Evolutionary conservation across 2,888 invertebrate species (phyloP), one percentile per base, ranked within the genome.

Genomic region (Himalopsyche tibetana): DNA sequence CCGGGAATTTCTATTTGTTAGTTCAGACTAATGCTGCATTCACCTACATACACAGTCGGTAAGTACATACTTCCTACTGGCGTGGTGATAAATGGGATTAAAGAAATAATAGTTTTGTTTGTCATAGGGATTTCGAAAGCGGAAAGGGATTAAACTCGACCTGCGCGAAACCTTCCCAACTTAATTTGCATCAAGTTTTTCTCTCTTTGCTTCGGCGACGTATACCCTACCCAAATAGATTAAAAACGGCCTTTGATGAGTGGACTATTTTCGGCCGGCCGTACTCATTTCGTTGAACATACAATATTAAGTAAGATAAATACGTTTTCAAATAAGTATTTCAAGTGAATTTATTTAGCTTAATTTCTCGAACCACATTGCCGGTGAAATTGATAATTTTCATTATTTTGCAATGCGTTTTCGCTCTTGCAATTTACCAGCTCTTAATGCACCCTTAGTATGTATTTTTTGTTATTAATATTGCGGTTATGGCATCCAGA

Each of bases 101-200:
- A 82, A 82, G 63, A 82, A 82, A 63, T 82, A 82, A 82, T 82
- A 82, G 82, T 82, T 82, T 82, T 82, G 82, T 63, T 82, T 82
- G 82, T 82, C 82, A 82, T 82, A 45, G 55, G 51, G 82, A 82
- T 17, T 51, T 19, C 8, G n/a, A 38, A 17, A 80, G 80, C 80
- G 45, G 19, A 80, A 80, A 45, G 80, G 74, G 74, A 74, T 74
- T 36, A 74, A 74, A 12, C 74, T 74, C 74, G 74, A 74, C 74
- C 74, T 74, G 74, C 15, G 38, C 36, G 74, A 74, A 74, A 74
- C 74, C 74, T 74, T 74, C 38, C 74, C 74, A 74, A 74, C 74
- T 74, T 74, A 36, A 74, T 74, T 74, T 74, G 74, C 74, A 74
- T 74, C 74, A 74, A 74, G 74, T 74, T 74, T 74, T 74, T 74